Percentiles rank a stretch among this genome's conserved stretches.
phyloP scores from a whole-genome alignment of 2,888 invertebrate genomes.

The Drosophila putrida region DNA sequence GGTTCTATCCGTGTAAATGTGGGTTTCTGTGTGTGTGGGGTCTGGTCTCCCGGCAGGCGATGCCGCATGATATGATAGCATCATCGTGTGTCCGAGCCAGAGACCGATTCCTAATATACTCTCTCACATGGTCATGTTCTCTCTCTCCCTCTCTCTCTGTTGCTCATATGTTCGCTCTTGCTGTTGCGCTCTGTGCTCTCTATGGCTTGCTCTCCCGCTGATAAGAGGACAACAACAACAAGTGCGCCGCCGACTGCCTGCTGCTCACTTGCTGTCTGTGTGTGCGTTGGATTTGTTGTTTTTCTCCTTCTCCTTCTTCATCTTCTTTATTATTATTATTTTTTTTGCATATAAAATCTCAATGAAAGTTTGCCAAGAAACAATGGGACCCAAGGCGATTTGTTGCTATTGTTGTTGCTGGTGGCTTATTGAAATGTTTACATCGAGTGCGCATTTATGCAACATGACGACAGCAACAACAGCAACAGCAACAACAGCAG shows the following conservation, averaged over 20 bases:
- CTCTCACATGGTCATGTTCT: slow-evolving; percentile 30
- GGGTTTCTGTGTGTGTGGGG: slow-evolving; percentile 54
- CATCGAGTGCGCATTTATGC: slow-evolving; percentile 56
- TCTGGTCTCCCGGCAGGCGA: slow-evolving; percentile 61
- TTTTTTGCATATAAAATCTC: slow-evolving; percentile 73
- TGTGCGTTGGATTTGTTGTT: slow-evolving; percentile 35
- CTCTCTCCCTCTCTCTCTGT: slow-evolving; percentile 35
- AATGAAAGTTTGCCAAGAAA: slow-evolving; percentile 74
- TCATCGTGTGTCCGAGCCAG: slow-evolving; percentile 27
- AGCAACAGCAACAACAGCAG: slow-evolving; percentile 37
- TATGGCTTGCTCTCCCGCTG: slow-evolving; percentile 64
- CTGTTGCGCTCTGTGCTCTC: slow-evolving; percentile 20
- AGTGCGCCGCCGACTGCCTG: slow-evolving; percentile 33
- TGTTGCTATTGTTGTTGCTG: slow-evolving; percentile 51
- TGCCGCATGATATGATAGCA: slow-evolving; percentile 58
- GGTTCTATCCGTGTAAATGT: slow-evolving; percentile 29
- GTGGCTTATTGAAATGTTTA: slow-evolving; percentile 69
- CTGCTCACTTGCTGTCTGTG: slow-evolving; percentile 21
- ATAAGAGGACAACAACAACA: slow-evolving; percentile 60
- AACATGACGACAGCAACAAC: slow-evolving; percentile 40
- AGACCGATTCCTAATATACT: slow-evolving; percentile 8
- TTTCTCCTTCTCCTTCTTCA: slow-evolving; percentile 2
- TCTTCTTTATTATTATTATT: slow-evolving; percentile 25
- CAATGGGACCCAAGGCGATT: slow-evolving; percentile 68
- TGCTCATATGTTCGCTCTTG: slow-evolving; percentile 17